phyloP scores from a whole-genome alignment of 2,888 invertebrate species.

The Xestia sexstrigata region DNA sequence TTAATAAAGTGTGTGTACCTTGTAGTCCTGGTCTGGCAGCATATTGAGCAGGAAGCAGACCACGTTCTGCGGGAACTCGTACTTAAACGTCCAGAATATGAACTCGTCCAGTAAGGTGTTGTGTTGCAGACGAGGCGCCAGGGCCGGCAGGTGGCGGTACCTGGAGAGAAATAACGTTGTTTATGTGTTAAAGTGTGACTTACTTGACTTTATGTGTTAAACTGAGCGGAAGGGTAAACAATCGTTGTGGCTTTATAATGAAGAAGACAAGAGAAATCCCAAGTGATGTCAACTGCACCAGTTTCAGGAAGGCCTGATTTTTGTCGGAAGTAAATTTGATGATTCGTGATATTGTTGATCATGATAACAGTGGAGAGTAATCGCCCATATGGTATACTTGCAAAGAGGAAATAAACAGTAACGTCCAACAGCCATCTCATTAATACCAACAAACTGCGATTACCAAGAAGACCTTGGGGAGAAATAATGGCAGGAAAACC shows the following conservation, averaged over 20 bases:
- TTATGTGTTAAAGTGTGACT: not conserved
- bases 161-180: constrained; percentile 86
- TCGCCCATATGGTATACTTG: too few relatives aligned
- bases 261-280: not conserved
- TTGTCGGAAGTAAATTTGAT: not conserved
- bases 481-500: too few relatives aligned
- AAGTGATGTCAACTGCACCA: not conserved
- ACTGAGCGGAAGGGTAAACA: not conserved
- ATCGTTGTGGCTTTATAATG: not conserved
- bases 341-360: not conserved
- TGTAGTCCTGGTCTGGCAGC: constrained; percentile 98
- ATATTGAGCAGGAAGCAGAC: constrained; percentile 98
- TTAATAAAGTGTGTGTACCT: constrained; percentile 88
- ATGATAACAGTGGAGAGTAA: not conserved
- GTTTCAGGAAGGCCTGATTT: not conserved
- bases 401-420: not conserved
- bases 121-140: constrained; percentile 95
- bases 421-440: not conserved
- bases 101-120: constrained; percentile 97
- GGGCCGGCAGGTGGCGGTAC: constrained; percentile 95
- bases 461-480: too few relatives aligned
- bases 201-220: too few relatives aligned
- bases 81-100: constrained; percentile 99
- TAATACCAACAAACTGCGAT: not conserved
- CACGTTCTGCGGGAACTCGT: constrained; percentile 99